Evolutionary conservation across 2,888 invertebrate genomes (phyloP).

Genomic region (Caenorhabditis sinica): DNA sequence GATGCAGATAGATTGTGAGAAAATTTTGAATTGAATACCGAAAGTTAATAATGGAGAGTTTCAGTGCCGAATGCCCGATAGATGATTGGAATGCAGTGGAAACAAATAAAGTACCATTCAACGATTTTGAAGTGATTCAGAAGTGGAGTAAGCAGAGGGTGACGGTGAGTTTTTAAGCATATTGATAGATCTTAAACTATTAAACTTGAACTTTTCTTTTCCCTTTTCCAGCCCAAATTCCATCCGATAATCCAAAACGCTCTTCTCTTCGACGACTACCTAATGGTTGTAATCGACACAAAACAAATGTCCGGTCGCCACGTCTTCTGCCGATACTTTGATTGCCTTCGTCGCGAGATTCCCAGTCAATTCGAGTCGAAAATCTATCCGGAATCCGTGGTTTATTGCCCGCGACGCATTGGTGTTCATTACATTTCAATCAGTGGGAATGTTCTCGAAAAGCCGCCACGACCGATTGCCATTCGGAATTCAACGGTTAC

Average conservation of each 20-base stretch:
- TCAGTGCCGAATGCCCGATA: conserved; percentile 33
- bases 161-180: no score
- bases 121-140: not conserved
- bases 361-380: conserved; percentile 50
- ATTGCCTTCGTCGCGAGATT: conserved; percentile 51
- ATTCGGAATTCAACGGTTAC: conserved; percentile 23
- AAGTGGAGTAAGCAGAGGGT: conserved; percentile 10
- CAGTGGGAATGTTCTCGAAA: conserved; percentile 33
- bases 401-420: conserved; percentile 48
- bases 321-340: conserved; percentile 51
- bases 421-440: conserved; percentile 44
- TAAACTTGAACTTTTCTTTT: no score
- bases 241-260: conserved; percentile 10
- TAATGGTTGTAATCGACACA: conserved; percentile 27
- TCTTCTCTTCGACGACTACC: conserved; percentile 32
- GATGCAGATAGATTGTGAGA: conserved; percentile 13
- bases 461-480: conserved; percentile 30
- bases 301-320: conserved; percentile 31
- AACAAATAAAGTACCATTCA: conserved; percentile 27
- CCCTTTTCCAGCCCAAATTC: conserved; percentile 9
- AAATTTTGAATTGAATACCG: not conserved
- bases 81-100: conserved; percentile 20
- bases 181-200: no score
- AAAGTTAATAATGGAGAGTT: not conserved
- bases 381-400: conserved; percentile 54